Evolutionary conservation across 1,140 invertebrate species (phyloP).

Genomic region (Potamilus streckersoni): DNA sequence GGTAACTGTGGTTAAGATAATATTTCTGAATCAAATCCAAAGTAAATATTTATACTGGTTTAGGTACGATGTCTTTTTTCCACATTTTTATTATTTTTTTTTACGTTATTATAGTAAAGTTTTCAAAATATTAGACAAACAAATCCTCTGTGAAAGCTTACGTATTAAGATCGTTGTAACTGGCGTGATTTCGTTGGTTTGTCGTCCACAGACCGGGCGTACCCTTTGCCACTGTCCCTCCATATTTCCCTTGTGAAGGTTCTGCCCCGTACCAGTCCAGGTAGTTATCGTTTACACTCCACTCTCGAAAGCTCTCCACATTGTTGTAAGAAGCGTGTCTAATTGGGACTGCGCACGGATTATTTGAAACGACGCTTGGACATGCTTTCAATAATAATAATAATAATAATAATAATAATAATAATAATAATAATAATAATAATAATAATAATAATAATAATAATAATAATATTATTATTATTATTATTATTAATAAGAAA

Average conservation of each 20-base stretch:
- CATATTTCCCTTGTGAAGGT: constrained; percentile 57
- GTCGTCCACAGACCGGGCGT: constrained; percentile 67
- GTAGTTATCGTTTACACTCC: constrained; percentile 60
- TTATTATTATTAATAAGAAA: no score
- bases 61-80: no score
- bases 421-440: no score
- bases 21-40: no score
- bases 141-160: neutral
- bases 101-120: no score
- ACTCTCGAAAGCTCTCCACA: constrained; percentile 44
- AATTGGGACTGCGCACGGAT: constrained; percentile 17
- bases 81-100: no score
- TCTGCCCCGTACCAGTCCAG: constrained; percentile 67
- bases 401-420: no score
- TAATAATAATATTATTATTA: neutral
- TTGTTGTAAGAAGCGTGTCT: constrained; percentile 38
- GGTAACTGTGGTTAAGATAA: no score
- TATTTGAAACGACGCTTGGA: neutral
- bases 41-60: no score
- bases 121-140: no score
- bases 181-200: constrained; percentile 37
- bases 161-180: constrained; percentile 27
- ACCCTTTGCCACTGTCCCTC: constrained; percentile 55
- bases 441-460: neutral
- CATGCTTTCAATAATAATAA: constrained; percentile 2